These are phyloP conservation scores for Eilema caniola DNA, from an alignment of 2,888 invertebrate genomes.

Conservation along the genomic window DNA sequence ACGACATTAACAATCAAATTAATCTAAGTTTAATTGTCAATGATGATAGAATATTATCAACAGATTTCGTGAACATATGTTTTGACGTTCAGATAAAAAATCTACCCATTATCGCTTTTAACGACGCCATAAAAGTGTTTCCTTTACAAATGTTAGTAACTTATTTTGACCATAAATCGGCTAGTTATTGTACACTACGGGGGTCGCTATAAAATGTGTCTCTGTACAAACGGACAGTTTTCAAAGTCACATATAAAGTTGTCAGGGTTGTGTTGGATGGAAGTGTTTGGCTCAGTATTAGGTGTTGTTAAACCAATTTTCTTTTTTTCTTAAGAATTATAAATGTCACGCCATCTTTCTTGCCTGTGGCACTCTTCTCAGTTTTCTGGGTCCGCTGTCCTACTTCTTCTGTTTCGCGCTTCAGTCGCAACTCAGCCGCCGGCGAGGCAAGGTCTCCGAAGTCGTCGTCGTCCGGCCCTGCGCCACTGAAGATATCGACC, in stretches of 20 bases:
- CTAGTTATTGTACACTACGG: constrained; percentile 47
- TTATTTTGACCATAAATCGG: constrained; percentile 60
- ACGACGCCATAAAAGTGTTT: constrained; percentile 56
- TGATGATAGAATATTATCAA: constrained; percentile 3
- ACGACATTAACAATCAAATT: background rate
- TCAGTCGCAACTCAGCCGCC: too few relatives aligned
- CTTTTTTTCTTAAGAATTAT: too few relatives aligned
- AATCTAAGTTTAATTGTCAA: background rate
- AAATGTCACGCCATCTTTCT: too few relatives aligned
- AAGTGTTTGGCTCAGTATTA: background rate
- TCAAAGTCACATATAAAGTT: constrained; percentile 17
- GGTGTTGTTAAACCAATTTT: background rate
- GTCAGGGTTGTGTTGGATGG: constrained; percentile 18
- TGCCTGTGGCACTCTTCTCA: too few relatives aligned
- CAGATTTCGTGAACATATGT: constrained; percentile 11
- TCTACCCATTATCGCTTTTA: constrained; percentile 58
- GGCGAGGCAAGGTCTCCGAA: too few relatives aligned
- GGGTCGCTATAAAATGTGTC: constrained; percentile 42
- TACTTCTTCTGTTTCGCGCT: too few relatives aligned
- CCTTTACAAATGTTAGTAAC: constrained; percentile 57
- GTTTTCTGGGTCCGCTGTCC: too few relatives aligned
- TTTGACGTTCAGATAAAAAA: constrained; percentile 59
- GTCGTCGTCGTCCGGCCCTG: too few relatives aligned
- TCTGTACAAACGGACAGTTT: constrained; percentile 22
- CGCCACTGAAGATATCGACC: too few relatives aligned